Evolutionary conservation across 2,888 invertebrate species (phyloP), one percentile per base, ranked within the genome.

Genomic region (Drosophila ochracea): DNA sequence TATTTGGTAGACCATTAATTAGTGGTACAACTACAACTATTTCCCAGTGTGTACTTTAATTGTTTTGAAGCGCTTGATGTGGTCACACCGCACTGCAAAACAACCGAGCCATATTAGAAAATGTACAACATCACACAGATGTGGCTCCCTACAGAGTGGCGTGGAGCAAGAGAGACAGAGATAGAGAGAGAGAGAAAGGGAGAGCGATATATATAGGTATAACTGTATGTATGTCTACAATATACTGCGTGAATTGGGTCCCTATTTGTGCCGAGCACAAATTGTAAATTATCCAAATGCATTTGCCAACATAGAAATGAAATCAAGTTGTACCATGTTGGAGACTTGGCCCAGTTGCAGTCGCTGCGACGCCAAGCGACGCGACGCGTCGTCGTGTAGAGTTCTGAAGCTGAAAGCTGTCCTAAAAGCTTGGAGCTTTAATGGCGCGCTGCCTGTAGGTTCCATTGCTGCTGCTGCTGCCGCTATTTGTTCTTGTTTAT

Each of bases 281-380:
- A 30, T 63, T 68, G 53, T 66, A 68, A 66, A 54, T 76, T 64
- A 68, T 72, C 53, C 50, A 68, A 78, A 73, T 80, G 78, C 78
- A 78, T 61, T 74, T 63, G 68, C 59, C 57, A 55, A 39, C 53
- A 64, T 39, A 43, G 43, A 71, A 78, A 65, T 43, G 68, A 68
- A 78, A 73, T 67, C 80, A 58, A 76, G 68, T 78, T 76, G 59
- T n/a, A 47, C 62, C 53, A 25, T 4, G 47, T 63, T 78, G 78
- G 78, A 78, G 78, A 81, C 80, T 74, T 77, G 74, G 58, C 72
- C 78, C 76, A 76, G 65, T 79, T 78, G 78, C 79, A 78, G 79
- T 74, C 68, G 73, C 50, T 5, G 55, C 41, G 50, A 49, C 30
- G 47, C 61, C 33, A 28, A 37, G 58, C 54, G 33, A 28, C 43